phyloP scores from a whole-genome alignment of 1,140 invertebrate genomes.

The Chymomyza costata region DNA sequence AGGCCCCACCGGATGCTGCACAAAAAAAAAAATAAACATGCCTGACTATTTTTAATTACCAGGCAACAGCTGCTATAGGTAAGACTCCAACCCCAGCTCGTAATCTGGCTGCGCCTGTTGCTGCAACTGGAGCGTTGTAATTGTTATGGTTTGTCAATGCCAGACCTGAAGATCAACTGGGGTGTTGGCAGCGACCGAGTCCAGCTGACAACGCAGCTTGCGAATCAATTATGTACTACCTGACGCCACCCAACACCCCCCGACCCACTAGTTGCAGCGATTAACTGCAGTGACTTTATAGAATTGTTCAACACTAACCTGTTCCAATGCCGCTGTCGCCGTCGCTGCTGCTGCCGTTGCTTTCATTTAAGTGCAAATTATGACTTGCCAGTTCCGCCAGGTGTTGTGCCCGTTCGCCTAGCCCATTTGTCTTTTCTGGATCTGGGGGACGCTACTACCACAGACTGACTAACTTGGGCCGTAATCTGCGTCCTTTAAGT shows the following conservation, averaged over 20 bases:
- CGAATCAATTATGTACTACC: slow-evolving; percentile 67
- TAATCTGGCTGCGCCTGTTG: slow-evolving; percentile 17
- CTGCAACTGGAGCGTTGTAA: slow-evolving; percentile 41
- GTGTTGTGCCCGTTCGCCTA: slow-evolving; percentile 63
- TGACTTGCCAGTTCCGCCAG: slow-evolving; percentile 71
- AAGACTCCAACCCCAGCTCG: slow-evolving; percentile 18
- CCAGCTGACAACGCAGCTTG: slow-evolving; percentile 2
- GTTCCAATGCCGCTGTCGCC: slow-evolving; percentile 25
- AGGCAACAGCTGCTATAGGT: slow-evolving; percentile 35
- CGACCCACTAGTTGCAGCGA: slow-evolving; percentile 43
- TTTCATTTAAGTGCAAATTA: slow-evolving; percentile 74
- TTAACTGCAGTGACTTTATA: slow-evolving; percentile 70
- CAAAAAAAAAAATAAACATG: slow-evolving; percentile 68
- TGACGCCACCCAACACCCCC: too few relatives aligned
- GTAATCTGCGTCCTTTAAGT: background rate
- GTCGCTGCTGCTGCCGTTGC: slow-evolving; percentile 33
- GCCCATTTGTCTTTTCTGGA: slow-evolving; percentile 61
- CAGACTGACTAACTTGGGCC: background rate
- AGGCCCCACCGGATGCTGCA: slow-evolving; percentile 52
- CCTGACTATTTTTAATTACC: slow-evolving; percentile 72
- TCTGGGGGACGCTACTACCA: slow-evolving; percentile 6
- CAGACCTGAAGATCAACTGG: background rate
- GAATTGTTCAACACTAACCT: slow-evolving; percentile 53
- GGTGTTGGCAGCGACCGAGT: background rate
- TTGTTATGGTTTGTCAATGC: slow-evolving; percentile 61